These are phyloP conservation scores for Mugil cephalus DNA, from an alignment of 2,113 vertebrate species.

Conservation along the genomic window DNA sequence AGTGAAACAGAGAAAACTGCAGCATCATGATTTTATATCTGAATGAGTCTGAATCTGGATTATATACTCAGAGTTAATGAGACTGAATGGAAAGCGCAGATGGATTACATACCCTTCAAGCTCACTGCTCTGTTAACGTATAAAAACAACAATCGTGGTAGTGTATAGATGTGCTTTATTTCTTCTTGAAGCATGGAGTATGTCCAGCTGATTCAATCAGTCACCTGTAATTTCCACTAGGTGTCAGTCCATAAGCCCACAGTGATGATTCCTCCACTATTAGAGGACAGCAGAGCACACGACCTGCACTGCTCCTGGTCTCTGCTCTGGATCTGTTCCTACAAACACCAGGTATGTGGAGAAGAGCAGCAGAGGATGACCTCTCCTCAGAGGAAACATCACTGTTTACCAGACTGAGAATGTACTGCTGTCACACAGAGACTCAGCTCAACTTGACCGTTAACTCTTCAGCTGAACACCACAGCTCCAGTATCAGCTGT, in stretches of 20 bases:
- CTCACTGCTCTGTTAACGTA: conserved; percentile 56
- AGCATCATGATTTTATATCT: conserved; percentile 66
- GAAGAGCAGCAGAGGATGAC: conserved; percentile 4
- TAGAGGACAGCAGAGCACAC: conserved; percentile 34
- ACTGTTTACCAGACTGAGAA: not conserved
- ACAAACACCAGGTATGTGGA: conserved; percentile 54
- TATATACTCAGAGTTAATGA: conserved; percentile 56
- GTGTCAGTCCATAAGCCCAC: conserved; percentile 43
- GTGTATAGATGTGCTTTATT: too few relatives aligned
- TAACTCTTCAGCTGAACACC: conserved; percentile 38
- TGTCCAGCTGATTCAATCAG: not conserved
- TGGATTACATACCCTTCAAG: not conserved
- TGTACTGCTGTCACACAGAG: conserved; percentile 9
- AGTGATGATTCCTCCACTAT: conserved; percentile 51
- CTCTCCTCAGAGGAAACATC: not conserved
- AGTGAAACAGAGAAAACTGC: conserved; percentile 30
- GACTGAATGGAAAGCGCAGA: accelerated
- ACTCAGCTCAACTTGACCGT: conserved; percentile 55
- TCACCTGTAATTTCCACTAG: conserved; percentile 6
- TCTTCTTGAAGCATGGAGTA: too few relatives aligned
- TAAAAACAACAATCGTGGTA: not conserved
- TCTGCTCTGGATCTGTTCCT: conserved; percentile 59
- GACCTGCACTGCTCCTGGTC: conserved; percentile 55
- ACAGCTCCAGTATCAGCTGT: conserved; percentile 61
- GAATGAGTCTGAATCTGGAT: conserved; percentile 60